Conservation (phyloP, 2,113 vertebrate genomes). For the Petaurus breviceps region DNA sequence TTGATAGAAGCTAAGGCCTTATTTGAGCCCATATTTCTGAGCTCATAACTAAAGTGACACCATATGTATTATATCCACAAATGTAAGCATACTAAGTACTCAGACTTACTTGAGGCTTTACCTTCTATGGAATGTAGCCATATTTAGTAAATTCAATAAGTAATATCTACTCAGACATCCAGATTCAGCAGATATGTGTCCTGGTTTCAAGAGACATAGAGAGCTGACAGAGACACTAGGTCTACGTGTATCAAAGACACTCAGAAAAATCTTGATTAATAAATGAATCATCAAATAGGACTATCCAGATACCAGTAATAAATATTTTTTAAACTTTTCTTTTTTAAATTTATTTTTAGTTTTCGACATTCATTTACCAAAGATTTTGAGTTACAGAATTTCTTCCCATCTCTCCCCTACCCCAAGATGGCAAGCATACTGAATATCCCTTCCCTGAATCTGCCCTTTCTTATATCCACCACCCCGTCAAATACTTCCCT, state of each 20-base stretch:
- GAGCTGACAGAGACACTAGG: too few relatives aligned
- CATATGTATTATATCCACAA: background rate
- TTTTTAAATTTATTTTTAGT: too few relatives aligned
- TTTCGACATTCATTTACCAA: too few relatives aligned
- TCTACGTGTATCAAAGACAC: background rate
- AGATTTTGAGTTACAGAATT: too few relatives aligned
- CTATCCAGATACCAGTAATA: background rate
- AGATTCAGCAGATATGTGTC: background rate
- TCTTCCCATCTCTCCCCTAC: too few relatives aligned
- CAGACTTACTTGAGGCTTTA: background rate
- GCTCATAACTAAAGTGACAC: background rate
- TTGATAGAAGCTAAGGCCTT: conserved; percentile 20
- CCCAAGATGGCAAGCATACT: too few relatives aligned
- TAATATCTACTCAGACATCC: background rate
- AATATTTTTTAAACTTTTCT: background rate
- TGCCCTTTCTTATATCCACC: too few relatives aligned
- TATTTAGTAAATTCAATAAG: background rate
- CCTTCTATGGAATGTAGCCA: background rate
- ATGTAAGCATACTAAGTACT: background rate
- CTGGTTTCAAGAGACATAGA: background rate
- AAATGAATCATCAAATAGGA: background rate
- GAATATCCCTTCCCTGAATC: too few relatives aligned
- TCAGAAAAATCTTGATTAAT: background rate
- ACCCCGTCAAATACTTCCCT: too few relatives aligned
- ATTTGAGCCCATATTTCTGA: background rate